phyloP scores from a whole-genome alignment of 2,888 invertebrate genomes.

The Andrena praecox region DNA sequence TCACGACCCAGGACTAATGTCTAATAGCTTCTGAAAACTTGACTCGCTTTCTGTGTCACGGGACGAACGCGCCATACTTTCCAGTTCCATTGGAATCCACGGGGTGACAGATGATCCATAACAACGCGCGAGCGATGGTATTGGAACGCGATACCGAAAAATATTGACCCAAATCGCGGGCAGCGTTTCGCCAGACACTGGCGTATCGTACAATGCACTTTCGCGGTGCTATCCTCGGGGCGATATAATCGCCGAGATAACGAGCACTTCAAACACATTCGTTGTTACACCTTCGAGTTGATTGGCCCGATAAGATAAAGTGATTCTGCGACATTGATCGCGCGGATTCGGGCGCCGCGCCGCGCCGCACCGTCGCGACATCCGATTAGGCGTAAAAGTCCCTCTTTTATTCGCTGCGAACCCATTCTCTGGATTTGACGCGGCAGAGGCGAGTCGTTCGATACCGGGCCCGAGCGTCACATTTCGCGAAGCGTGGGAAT shows the following conservation, averaged over 20 bases:
- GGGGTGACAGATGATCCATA: no score
- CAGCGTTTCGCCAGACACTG: constrained; percentile 50
- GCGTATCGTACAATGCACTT: constrained; percentile 71
- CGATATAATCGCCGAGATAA: constrained; percentile 63
- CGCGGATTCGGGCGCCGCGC: not conserved
- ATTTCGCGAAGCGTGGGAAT: constrained; percentile 31
- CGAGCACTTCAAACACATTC: constrained; percentile 28
- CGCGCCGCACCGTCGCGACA: constrained; percentile 1
- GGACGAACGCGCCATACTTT: no score
- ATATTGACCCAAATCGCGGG: constrained; percentile 66
- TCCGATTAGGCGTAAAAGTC: no score
- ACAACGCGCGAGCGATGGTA: no score
- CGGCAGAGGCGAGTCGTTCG: not conserved
- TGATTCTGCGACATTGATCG: constrained; percentile 46
- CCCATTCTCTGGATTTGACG: not conserved
- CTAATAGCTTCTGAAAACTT: no score
- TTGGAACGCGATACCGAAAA: constrained; percentile 28
- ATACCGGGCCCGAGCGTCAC: constrained; percentile 6
- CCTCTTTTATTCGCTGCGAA: no score
- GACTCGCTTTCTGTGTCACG: no score
- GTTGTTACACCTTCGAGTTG: constrained; percentile 32
- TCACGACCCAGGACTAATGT: not conserved
- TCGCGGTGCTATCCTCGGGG: constrained; percentile 37
- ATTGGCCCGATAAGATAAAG: constrained; percentile 62
- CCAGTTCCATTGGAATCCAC: no score